Evolutionary conservation across 2,113 vertebrate genomes (phyloP).

Genomic region (Clarias batrachus): DNA sequence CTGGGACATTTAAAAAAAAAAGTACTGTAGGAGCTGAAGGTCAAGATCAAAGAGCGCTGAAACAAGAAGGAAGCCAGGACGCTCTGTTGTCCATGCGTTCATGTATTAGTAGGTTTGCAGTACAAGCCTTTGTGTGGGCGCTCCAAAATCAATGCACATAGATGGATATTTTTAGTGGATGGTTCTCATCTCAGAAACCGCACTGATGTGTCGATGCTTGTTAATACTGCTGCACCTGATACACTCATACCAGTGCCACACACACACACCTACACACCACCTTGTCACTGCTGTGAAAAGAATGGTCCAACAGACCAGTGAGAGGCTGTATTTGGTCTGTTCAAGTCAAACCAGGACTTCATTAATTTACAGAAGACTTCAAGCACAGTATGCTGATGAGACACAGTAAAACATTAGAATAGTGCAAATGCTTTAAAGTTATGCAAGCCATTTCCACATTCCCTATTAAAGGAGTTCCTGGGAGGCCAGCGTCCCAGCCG

Average conservation of each 20-base stretch:
- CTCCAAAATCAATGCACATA: background rate
- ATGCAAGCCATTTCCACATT: no score
- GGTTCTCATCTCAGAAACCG: background rate
- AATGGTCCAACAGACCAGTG: background rate
- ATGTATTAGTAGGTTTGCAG: background rate
- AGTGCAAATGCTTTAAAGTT: no score
- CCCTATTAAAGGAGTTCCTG: no score
- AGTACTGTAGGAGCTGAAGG: background rate
- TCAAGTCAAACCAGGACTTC: no score
- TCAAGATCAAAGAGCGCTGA: background rate
- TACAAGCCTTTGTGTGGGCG: no score
- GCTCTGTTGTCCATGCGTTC: background rate
- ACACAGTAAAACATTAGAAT: no score
- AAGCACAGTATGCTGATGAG: no score
- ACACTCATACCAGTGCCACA: background rate
- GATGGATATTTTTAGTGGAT: background rate
- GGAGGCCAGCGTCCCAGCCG: no score
- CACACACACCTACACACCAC: no score
- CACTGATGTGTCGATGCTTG: background rate
- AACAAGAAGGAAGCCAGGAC: background rate
- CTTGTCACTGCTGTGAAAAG: no score
- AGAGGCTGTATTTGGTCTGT: background rate
- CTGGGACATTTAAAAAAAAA: background rate
- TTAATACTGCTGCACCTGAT: background rate
- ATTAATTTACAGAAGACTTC: no score